phyloP scores from a whole-genome alignment of 1,140 invertebrate genomes.

The Scaptomyza hsui region DNA sequence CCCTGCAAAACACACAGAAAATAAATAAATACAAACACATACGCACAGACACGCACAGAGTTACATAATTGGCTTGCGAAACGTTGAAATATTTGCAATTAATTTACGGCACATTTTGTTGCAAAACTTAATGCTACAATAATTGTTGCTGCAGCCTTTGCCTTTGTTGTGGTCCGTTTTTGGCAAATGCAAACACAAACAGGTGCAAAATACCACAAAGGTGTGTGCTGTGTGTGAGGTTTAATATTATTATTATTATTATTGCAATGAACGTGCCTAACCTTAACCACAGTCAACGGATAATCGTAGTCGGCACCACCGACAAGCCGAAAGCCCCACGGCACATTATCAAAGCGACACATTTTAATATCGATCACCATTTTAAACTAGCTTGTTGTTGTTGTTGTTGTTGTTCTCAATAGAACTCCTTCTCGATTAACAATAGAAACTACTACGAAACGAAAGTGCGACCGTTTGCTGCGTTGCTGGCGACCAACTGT shows the following conservation, averaged over 20 bases:
- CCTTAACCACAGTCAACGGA: conserved; percentile 92
- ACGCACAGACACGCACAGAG: conserved; percentile 4
- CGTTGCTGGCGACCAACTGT: conserved; percentile 72
- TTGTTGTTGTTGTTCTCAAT: not conserved
- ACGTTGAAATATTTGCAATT: conserved; percentile 48
- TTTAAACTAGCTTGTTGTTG: conserved; percentile 28
- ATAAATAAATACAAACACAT: conserved; percentile 41
- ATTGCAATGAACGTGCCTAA: conserved; percentile 81
- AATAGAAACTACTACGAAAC: conserved; percentile 29
- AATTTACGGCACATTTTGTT: conserved; percentile 38
- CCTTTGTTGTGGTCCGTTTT: conserved; percentile 35
- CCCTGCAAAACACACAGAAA: conserved; percentile 44
- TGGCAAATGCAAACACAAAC: not conserved
- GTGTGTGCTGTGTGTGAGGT: conserved; percentile 40
- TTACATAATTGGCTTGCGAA: conserved; percentile 40
- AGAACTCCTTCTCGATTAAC: conserved; percentile 2
- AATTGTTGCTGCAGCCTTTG: conserved; percentile 1
- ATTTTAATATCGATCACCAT: conserved; percentile 86
- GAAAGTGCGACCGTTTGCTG: conserved; percentile 40
- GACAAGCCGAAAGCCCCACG: conserved; percentile 95
- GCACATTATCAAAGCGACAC: conserved; percentile 87
- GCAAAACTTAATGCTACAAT: conserved; percentile 35
- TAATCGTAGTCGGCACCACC: conserved; percentile 93
- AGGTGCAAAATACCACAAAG: conserved; percentile 15
- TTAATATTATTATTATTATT: conserved; percentile 15